Base-by-base conservation (phyloP, 2,113 vertebrate species). In the Muntiacus muntjak region DNA sequence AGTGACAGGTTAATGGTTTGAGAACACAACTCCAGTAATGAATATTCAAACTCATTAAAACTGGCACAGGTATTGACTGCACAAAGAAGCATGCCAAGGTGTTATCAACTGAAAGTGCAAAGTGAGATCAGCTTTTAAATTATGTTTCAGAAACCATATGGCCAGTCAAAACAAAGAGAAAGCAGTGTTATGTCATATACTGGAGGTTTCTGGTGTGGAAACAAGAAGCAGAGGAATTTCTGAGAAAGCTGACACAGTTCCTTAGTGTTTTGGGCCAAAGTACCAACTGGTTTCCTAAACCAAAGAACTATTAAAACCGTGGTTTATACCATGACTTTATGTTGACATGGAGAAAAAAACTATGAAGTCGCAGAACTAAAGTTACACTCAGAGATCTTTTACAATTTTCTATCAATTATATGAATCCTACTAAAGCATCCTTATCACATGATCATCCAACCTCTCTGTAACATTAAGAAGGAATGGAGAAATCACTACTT, bases 1-100 rank as follows among this genome's bases (percentile, higher is more conserved):
- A 78, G 88, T 97, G 97, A 98, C 94, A 95, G 96, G 94, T 74
- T 97, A 98, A 98, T 93, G 94, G 87, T 91, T 82, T 94, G 84
- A 84, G 96, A 96, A 67, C 89, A 91, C 1, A 98, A 60, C 40
- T n/a, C 84, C 40, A 14, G 81, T 95, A 98, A 97, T 67, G 89
- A 97, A 91, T 85, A 81, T 88, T 98, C 85, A 86, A 0, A 0
- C 52, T 97, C 98, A 98, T 98, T 98, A 98, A 96, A 90, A 95
- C 84, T 87, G 71, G 89, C 97, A 98, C 28, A 25, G 4, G 26
- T 50, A 96, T 74, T 5, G 55, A 98, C 78, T 96, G 1, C 67
- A 95, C 54, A 95, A 36, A n/a, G 83, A 58, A 45, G 17, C 86
- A 87, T 89, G 87, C 71, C 71, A 9, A 19, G 4, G 25, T 57